Conservation (phyloP, 2,888 invertebrate genomes). For the Athalia rosae region DNA sequence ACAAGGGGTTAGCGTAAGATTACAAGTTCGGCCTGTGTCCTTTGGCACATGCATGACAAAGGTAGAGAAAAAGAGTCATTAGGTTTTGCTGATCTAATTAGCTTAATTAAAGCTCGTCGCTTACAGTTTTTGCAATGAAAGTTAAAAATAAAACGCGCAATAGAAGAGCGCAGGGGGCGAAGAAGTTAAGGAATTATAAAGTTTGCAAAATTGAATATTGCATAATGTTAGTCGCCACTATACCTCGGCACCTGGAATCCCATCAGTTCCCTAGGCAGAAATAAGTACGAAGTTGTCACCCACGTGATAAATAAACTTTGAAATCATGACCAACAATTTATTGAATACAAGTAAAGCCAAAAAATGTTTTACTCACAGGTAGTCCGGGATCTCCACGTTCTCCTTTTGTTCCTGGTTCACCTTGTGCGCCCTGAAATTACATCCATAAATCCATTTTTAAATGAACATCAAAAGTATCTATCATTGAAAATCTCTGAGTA, state of each 20-base stretch:
- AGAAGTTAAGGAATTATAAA: too few relatives aligned
- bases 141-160: neutral
- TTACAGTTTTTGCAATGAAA: neutral
- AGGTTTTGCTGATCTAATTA: slow-evolving; percentile 11
- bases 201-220: too few relatives aligned
- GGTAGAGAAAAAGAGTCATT: slow-evolving; percentile 22
- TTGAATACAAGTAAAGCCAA: neutral
- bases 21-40: slow-evolving; percentile 30
- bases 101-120: neutral
- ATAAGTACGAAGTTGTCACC: slow-evolving; percentile 50
- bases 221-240: slow-evolving; percentile 52
- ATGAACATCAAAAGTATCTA: neutral
- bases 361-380: slow-evolving; percentile 81
- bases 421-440: slow-evolving; percentile 87
- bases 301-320: too few relatives aligned
- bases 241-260: slow-evolving; percentile 94
- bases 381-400: slow-evolving; percentile 95
- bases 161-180: too few relatives aligned
- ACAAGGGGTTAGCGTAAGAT: neutral
- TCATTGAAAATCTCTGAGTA: slow-evolving; percentile 55
- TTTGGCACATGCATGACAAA: slow-evolving; percentile 35
- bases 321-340: too few relatives aligned
- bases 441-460: slow-evolving; percentile 43
- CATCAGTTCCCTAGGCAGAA: slow-evolving; percentile 88
- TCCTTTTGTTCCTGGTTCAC: slow-evolving; percentile 93